Evolutionary conservation across 2,888 invertebrate genomes (phyloP).

Genomic region (Hoplodrina ambigua): DNA sequence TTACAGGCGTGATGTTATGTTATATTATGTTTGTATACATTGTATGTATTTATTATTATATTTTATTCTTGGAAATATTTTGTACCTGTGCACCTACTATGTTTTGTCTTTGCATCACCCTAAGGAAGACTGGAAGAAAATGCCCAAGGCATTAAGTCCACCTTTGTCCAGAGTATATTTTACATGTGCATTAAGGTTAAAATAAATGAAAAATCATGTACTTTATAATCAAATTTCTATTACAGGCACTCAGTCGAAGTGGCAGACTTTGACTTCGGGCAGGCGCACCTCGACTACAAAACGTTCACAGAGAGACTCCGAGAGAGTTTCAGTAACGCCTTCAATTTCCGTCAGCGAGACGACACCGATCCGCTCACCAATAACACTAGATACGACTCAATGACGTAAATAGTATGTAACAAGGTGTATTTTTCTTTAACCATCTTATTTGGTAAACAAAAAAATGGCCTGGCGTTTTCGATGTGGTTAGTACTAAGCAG

Average conservation of each 20-base stretch:
- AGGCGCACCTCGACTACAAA: conserved; percentile 95
- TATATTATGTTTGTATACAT: no score
- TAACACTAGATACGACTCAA: conserved; percentile 90
- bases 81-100: no score
- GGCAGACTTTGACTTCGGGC: conserved; percentile 97
- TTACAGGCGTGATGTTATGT: no score
- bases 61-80: no score
- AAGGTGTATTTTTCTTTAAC: neutral
- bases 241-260: conserved; percentile 95
- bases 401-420: conserved; percentile 80
- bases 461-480: neutral
- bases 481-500: neutral
- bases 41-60: no score
- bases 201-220: no score
- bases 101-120: no score
- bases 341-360: conserved; percentile 80
- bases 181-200: no score
- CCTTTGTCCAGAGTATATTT: no score
- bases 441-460: conserved; percentile 36
- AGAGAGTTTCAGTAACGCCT: conserved; percentile 92
- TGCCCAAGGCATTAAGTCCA: no score
- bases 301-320: conserved; percentile 95
- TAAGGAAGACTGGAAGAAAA: no score
- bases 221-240: conserved; percentile 14
- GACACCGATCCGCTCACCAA: conserved; percentile 84